phyloP scores from a whole-genome alignment of 2,888 invertebrate genomes.

The Agrotis exclamationis region DNA sequence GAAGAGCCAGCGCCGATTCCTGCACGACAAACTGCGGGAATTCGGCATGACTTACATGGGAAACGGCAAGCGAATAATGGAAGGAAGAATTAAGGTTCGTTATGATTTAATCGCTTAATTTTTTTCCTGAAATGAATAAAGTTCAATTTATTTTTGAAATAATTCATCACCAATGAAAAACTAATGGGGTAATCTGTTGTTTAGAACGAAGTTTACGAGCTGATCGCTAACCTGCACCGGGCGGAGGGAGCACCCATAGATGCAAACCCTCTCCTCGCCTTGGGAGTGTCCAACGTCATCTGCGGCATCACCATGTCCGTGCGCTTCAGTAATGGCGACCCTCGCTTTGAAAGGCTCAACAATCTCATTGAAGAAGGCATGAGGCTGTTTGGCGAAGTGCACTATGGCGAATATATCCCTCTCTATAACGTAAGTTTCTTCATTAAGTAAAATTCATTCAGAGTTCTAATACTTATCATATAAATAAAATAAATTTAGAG shows the following conservation, averaged over 20 bases:
- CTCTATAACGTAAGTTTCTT: constrained; percentile 91
- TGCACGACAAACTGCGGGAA: constrained; percentile 95
- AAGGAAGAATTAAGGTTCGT: constrained; percentile 95
- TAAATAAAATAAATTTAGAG: background rate
- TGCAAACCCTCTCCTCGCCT: constrained; percentile 94
- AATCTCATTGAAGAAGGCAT: constrained; percentile 98
- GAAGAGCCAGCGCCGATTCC: constrained; percentile 97
- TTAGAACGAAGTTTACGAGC: constrained; percentile 94
- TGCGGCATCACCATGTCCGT: constrained; percentile 97
- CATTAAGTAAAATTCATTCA: constrained; percentile 10
- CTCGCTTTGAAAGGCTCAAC: constrained; percentile 95
- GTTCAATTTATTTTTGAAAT: background rate
- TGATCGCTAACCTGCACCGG: constrained; percentile 92
- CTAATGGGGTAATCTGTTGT: constrained; percentile 59
- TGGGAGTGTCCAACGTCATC: constrained; percentile 97
- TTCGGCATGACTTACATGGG: constrained; percentile 97
- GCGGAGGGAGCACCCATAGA: constrained; percentile 93
- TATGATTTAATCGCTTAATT: constrained; percentile 2
- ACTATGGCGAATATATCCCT: constrained; percentile 96
- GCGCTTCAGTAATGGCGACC: constrained; percentile 95
- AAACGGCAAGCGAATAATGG: constrained; percentile 95
- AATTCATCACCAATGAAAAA: background rate
- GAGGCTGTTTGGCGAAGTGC: constrained; percentile 95
- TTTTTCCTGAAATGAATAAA: background rate
- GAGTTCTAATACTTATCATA: background rate